Base-by-base conservation (phyloP, 2,113 vertebrate species). In the Poicephalus gulielmi region DNA sequence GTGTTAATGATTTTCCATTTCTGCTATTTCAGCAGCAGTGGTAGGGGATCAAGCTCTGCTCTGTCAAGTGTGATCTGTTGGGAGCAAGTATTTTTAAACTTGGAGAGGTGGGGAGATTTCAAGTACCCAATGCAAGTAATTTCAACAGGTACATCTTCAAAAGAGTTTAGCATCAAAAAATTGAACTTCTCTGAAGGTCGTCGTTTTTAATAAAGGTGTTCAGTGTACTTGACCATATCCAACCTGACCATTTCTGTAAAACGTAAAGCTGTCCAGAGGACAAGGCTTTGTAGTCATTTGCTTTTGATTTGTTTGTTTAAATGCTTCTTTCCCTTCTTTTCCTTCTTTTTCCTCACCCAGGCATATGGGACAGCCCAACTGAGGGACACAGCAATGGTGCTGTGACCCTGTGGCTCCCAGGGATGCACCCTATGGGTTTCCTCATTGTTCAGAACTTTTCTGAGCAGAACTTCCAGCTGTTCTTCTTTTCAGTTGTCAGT, bases 11-110 rank as follows among this genome's bases (percentile, higher is more conserved):
- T 80, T 78, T 81, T 87, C 37, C 17, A 7, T 83, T 79, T 91
- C 59, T 77, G 49, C 46, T 20, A 1, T 69, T 37, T 52, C 67
- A 49, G 57, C 39, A 44, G 49, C 11, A 17, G 50, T 2, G 12
- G 46, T 24, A 44, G 57, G 47, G 24, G 46, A 64, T 35, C 28
- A 43, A 33, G 39, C 28, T 88, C 63, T 92, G 75, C 41, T 73
- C 53, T 62, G 35, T 37, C 27, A 31, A 0, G 0, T 53, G 10
- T 44, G 1, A 0, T 73, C 30, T 66, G 23, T 27, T 16, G 2
- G 41, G 47, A 73, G 17, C n/a, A 50, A 10, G 6, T 47, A 49
- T 35, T 64, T 59, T 37, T 1, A 1, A 25, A 47, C 39, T 90
- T 43, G 39, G 41, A 83, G 63, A 30, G 43, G 14, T 63, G 33